Base-by-base conservation (phyloP, 2,113 vertebrate genomes). In the Gorsachius goisagi region DNA sequence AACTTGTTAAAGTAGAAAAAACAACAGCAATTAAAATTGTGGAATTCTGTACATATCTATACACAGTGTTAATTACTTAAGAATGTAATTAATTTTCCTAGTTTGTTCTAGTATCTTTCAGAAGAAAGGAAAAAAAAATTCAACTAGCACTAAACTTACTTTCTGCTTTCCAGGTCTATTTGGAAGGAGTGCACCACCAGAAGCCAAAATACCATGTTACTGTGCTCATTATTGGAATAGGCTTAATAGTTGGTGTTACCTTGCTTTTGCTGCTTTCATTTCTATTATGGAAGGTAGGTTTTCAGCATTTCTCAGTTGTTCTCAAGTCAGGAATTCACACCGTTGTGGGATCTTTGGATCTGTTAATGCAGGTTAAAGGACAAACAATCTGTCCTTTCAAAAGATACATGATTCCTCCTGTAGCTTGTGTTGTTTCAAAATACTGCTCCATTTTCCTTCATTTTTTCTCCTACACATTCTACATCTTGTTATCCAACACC, bases 261-360 rank as follows among this genome's bases (percentile, higher is more conserved):
- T 98, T 99, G 94, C 97, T 99, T 89, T 84, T 97, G 58, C 30
- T 98, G 44, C 98, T 99, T 93, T 98, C 99, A 23, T 98, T 98
- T 91, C 77, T 98, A 79, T 97, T 99, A 87, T 99, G 98, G 99
- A 99, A 99, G 99, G 99, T 99, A 98, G 86, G 97, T 83, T 63
- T 73, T n/a, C 62, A 69, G 47, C 82, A 41, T 47, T 72, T 74
- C 20, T 79, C 32, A 11, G 12, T 50, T 39, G 10, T 21, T 90
- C 37, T 59, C 16, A 86, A 66, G 30, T 89, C 37, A 83, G 32
- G 24, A 85, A 24, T 87, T 91, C 78, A 49, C 32, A 17, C 11
- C 47, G 14, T 45, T 80, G 30, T 14, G 66, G 33, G 28, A 56
- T 37, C 76, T 90, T 68, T 88, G 14, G 21, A 44, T 76, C 35